Percentiles rank a stretch among this genome's conserved stretches.
These are phyloP conservation scores for Iphiclides podalirius DNA, from an alignment of 2,888 invertebrate species.

Conservation along the genomic window DNA sequence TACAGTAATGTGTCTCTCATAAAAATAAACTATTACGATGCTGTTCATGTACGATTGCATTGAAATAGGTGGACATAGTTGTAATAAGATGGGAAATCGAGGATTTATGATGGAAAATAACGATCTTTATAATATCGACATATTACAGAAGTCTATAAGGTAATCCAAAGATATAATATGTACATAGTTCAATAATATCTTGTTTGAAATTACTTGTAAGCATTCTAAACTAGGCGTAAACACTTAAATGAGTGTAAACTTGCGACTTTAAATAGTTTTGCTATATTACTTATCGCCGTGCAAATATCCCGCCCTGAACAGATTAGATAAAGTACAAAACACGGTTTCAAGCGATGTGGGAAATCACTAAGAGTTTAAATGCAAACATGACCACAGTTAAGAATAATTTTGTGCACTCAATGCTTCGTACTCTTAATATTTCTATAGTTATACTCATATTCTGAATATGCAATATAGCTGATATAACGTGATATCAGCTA, in stretches of 20 bases:
- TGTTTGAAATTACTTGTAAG: slow-evolving; percentile 11
- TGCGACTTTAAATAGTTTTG: slow-evolving; percentile 58
- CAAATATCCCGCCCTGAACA: slow-evolving; percentile 70
- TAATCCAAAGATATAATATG: too few species aligned
- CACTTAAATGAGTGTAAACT: slow-evolving; percentile 47
- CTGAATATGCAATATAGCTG: too few species aligned
- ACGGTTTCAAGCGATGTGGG: slow-evolving; percentile 51
- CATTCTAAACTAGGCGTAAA: slow-evolving; percentile 24
- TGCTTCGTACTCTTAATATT: too few species aligned
- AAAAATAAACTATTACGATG: too few species aligned
- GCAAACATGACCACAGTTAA: slow-evolving; percentile 37
- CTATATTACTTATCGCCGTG: slow-evolving; percentile 58
- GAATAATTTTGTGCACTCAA: slow-evolving; percentile 7
- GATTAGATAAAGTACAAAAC: slow-evolving; percentile 72
- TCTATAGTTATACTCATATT: too few species aligned
- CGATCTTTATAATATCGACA: too few species aligned
- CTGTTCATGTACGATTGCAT: too few species aligned
- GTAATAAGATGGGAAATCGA: too few species aligned
- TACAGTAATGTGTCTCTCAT: slow-evolving; percentile 38
- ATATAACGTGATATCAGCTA: too few species aligned
- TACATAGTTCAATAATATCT: neutral
- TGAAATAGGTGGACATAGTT: too few species aligned
- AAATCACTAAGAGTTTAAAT: slow-evolving; percentile 48
- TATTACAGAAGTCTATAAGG: too few species aligned
- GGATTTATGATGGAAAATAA: too few species aligned